phyloP scores from a whole-genome alignment of 2,888 invertebrate species.

The Andrena bucephala region DNA sequence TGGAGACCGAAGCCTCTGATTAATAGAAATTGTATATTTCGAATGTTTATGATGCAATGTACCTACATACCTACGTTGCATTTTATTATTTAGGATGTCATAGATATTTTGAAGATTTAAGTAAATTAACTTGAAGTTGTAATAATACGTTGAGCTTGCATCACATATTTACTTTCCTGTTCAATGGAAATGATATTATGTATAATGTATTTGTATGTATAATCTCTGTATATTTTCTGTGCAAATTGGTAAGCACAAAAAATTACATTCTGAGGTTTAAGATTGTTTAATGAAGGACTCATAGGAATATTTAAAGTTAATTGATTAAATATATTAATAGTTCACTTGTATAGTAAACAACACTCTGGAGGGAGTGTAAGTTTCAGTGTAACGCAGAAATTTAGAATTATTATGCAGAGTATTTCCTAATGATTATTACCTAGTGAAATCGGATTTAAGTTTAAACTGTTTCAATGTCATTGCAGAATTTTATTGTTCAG shows the following conservation, averaged over 20 bases:
- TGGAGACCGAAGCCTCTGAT: too few species aligned
- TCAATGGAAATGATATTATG: background rate
- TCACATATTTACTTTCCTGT: background rate
- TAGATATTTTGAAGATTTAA: too few species aligned
- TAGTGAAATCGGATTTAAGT: background rate
- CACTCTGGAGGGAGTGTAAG: background rate
- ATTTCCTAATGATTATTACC: background rate
- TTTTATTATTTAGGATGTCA: background rate
- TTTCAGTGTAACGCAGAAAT: background rate
- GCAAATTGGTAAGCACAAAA: conserved; percentile 20
- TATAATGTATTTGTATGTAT: conserved; percentile 26
- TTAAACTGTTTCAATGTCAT: background rate
- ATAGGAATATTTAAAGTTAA: conserved; percentile 1
- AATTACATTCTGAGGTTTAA: conserved; percentile 34
- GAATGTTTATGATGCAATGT: background rate
- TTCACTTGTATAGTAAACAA: background rate
- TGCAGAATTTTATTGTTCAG: background rate
- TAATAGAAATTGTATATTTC: background rate
- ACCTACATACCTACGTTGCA: background rate
- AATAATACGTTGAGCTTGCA: too few species aligned
- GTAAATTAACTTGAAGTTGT: too few species aligned
- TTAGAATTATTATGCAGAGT: background rate
- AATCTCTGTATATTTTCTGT: conserved; percentile 34
- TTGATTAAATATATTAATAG: conserved; percentile 20
- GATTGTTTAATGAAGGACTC: conserved; percentile 12